Base-by-base conservation (phyloP, 2,113 vertebrate genomes). In the Ciconia stormi region DNA sequence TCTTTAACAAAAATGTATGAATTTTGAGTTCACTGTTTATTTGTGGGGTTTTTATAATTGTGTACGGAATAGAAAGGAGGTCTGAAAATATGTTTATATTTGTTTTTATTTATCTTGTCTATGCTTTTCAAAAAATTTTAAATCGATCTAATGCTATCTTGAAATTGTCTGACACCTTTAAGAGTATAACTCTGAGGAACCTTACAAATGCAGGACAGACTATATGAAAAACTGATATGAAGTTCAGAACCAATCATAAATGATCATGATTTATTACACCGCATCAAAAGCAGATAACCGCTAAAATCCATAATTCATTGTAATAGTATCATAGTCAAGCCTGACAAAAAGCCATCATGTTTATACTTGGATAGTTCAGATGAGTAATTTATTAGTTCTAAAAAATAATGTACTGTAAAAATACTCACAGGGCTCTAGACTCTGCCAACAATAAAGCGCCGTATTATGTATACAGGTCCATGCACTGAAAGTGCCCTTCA, bases 341-440 rank as follows among this genome's bases (percentile, higher is more conserved):
- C 78, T 90, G 94, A 91, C 89, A 96, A 97, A 96, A 96, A 95
- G 34, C 92, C 67, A 90, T 89, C 82, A 36, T 83, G 63, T 89
- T 95, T 96, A 90, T 91, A 93, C 61, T 81, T 74, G 49, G 49
- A 38, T 88, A 94, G 77, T 82, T 95, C 80, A 66, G 79, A 82
- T 44, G 49, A 82, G 88, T 94, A 96, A 97, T 95, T 95, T 96
- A 97, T 97, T 93, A 80, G 67, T 96, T 97, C 93, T 77, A 70
- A 96, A 96, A 97, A 96, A 95, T 95, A 94, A 97, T 79, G 70
- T 49, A 87, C 78, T 91, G 71, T 91, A 92, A 96, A 96, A 97
- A 92, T 92, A 92, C 58, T 80, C 29, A 13, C 26, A 91, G 69
- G 62, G 34, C 76, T 95, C n/a, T 84, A 82, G 74, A 86, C 59